A percentile compares a stretch with the other conserved stretches of the same genome.
Evolutionary conservation across 2,113 vertebrate species (phyloP).

Genomic region (Xiphophorus hellerii): DNA sequence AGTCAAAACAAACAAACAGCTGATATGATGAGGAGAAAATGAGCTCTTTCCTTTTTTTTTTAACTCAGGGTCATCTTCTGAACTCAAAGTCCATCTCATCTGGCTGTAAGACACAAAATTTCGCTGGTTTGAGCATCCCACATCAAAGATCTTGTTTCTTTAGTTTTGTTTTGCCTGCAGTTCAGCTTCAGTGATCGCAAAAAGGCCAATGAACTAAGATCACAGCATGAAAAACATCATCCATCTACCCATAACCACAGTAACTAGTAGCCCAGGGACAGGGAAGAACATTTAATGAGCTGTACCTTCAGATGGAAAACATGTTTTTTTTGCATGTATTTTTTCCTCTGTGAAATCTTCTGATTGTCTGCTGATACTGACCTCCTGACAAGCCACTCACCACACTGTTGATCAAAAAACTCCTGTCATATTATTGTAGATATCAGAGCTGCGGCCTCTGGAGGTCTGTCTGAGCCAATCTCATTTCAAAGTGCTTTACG

Average conservation of each 20-base stretch:
- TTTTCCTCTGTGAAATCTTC: not conserved
- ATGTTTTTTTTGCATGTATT: not conserved
- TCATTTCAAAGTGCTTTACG: too few relatives aligned
- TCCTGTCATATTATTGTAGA: not conserved
- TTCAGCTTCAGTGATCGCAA: not conserved
- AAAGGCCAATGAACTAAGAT: conserved; percentile 20
- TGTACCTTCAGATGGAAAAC: conserved; percentile 16
- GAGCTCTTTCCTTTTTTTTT: not conserved
- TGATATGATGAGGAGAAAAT: not conserved
- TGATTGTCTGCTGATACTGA: not conserved
- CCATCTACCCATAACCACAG: not conserved
- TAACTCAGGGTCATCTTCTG: not conserved
- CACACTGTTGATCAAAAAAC: not conserved
- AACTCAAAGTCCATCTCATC: not conserved
- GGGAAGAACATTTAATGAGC: conserved; percentile 40
- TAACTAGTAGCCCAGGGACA: conserved; percentile 34
- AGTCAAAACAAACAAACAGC: too few relatives aligned
- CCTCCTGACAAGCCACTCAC: not conserved
- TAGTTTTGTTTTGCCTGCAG: not conserved
- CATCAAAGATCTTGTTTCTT: conserved; percentile 1
- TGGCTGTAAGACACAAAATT: not conserved
- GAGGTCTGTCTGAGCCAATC: not conserved
- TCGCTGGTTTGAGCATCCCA: not conserved
- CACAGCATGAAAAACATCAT: conserved; percentile 3
- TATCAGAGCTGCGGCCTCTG: not conserved